Evolutionary conservation across 1,140 invertebrate species (phyloP).

Genomic region (Drosophila insularis): DNA sequence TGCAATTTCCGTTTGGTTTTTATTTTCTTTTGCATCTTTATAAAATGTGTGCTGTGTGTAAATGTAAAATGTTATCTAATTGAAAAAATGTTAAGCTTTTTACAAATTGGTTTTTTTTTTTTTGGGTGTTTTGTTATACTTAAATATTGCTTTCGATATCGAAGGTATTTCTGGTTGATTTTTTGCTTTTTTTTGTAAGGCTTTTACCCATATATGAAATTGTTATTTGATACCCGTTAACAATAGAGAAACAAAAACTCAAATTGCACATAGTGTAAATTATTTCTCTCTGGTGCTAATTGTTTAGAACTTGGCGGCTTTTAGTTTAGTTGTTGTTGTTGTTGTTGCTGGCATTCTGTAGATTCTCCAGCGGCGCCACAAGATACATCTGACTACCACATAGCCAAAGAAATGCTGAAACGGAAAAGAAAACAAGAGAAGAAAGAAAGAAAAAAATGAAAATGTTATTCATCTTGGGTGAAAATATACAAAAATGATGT

Average conservation of each 20-base stretch:
- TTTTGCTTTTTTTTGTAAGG: slow-evolving; percentile 39
- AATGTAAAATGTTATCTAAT: slow-evolving; percentile 11
- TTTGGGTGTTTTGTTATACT: slow-evolving; percentile 15
- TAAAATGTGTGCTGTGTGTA: not conserved
- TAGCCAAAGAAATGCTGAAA: slow-evolving; percentile 73
- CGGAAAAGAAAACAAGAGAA: slow-evolving; percentile 14
- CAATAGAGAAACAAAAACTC: not conserved
- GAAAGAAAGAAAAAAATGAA: slow-evolving; percentile 39
- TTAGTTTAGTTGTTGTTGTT: slow-evolving; percentile 26
- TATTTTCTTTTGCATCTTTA: not conserved
- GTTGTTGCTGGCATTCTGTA: slow-evolving; percentile 44
- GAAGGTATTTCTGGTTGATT: slow-evolving; percentile 52
- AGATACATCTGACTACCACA: slow-evolving; percentile 76
- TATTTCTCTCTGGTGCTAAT: slow-evolving; percentile 43
- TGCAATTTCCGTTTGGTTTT: not conserved
- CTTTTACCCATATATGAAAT: slow-evolving; percentile 33
- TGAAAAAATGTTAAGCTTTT: slow-evolving; percentile 1
- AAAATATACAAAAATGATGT: slow-evolving; percentile 73
- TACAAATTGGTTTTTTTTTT: slow-evolving; percentile 32
- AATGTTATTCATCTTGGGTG: slow-evolving; percentile 66
- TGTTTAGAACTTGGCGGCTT: slow-evolving; percentile 2
- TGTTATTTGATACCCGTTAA: not conserved
- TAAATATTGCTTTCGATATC: slow-evolving; percentile 54
- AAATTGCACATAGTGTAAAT: slow-evolving; percentile 40
- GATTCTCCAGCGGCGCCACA: slow-evolving; percentile 72